Evolutionary conservation across 2,888 invertebrate genomes (phyloP).

Genomic region (Melieria omissa): DNA sequence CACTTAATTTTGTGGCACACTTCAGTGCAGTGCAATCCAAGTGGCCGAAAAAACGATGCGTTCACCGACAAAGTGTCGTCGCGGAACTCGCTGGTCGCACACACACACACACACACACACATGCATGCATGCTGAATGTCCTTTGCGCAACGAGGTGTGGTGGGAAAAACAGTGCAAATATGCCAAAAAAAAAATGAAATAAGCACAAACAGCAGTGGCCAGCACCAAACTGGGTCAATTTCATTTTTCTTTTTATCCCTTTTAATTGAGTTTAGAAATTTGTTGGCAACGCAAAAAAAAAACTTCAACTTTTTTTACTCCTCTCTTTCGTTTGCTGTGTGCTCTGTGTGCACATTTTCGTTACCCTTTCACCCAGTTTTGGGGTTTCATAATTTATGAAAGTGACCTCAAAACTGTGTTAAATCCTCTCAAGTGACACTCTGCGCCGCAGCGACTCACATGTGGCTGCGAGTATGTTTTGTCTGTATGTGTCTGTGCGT

Average conservation of each 20-base stretch:
- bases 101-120: not conserved
- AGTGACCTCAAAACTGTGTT: slow-evolving; percentile 6
- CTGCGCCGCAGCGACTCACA: not conserved
- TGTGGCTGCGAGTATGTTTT: not conserved
- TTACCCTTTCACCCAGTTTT: not conserved
- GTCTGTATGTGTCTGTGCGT: not conserved
- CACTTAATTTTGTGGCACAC: no score
- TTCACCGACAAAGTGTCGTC: slow-evolving; percentile 9
- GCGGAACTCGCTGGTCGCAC: slow-evolving; percentile 28
- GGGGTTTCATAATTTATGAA: slow-evolving; percentile 14
- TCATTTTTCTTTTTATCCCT: slow-evolving; percentile 7
- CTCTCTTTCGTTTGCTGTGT: not conserved
- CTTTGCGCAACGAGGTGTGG: not conserved
- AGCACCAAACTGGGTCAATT: slow-evolving; percentile 10
- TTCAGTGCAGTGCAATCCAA: no score
- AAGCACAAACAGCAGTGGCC: not conserved
- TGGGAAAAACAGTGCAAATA: not conserved
- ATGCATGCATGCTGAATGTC: not conserved
- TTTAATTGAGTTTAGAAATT: slow-evolving; percentile 23
- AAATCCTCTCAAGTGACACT: not conserved
- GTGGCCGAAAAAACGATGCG: no score
- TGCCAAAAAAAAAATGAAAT: not conserved
- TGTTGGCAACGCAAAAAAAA: not conserved
- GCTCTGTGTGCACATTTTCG: not conserved
- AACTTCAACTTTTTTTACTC: not conserved